Conservation (phyloP, 2,888 invertebrate species). For the Mimas tiliae region DNA sequence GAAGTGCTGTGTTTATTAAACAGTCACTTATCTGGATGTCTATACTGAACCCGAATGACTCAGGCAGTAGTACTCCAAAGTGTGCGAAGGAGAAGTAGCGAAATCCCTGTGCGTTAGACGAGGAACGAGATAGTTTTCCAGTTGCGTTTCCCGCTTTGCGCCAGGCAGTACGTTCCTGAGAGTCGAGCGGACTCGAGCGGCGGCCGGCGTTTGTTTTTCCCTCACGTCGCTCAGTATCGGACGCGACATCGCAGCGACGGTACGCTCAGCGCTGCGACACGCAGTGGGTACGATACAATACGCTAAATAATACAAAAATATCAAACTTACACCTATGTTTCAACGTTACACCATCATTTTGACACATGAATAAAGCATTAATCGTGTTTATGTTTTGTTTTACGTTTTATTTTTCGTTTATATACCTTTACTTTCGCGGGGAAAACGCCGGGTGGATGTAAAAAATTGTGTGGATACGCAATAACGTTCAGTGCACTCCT, state of each 20-base stretch:
- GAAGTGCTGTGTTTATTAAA: constrained; percentile 56
- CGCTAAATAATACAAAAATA: constrained; percentile 49
- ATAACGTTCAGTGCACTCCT: constrained; percentile 54
- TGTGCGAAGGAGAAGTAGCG: constrained; percentile 53
- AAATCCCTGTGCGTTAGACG: constrained; percentile 45
- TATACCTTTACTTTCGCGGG: constrained; percentile 64
- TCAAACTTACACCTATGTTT: constrained; percentile 31
- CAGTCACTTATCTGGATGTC: constrained; percentile 51
- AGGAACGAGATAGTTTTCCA: constrained; percentile 63
- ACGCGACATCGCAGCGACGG: constrained; percentile 63
- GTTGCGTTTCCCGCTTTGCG: constrained; percentile 57
- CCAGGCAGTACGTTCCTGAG: constrained; percentile 45
- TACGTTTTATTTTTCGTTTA: constrained; percentile 49
- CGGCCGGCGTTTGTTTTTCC: constrained; percentile 68
- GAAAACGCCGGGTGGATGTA: constrained; percentile 69
- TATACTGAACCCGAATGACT: constrained; percentile 50
- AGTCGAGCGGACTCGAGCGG: too few species aligned
- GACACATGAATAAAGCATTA: constrained; percentile 17
- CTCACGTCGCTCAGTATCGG: constrained; percentile 64
- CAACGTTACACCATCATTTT: constrained; percentile 51
- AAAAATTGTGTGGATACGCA: constrained; percentile 53
- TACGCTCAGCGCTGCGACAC: constrained; percentile 53
- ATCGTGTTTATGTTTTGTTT: constrained; percentile 45
- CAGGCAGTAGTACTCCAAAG: constrained; percentile 41
- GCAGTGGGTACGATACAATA: constrained; percentile 37